A percentile compares a stretch with the other conserved stretches of the same genome.
These are phyloP conservation scores for Slavum lentiscoides DNA, from an alignment of 2,888 invertebrate species.

Conservation along the genomic window DNA sequence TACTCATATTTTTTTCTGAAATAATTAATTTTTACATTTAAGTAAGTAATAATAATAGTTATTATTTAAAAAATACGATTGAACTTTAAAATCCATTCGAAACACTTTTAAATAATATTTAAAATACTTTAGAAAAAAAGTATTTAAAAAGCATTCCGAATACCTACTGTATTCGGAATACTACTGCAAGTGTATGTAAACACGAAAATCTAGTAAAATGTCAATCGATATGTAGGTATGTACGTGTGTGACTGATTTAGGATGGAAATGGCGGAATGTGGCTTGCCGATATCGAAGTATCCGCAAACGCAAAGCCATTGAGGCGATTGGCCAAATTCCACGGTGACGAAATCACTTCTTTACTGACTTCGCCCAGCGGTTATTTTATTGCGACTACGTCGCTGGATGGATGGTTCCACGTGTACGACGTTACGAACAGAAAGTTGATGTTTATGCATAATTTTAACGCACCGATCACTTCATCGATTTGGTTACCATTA, in stretches of 20 bases:
- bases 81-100: too few species aligned
- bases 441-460: slow-evolving; percentile 67
- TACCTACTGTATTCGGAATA: too few species aligned
- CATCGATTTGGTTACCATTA: slow-evolving; percentile 42
- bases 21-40: too few species aligned
- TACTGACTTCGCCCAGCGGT: slow-evolving; percentile 71
- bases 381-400: slow-evolving; percentile 75
- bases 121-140: too few species aligned
- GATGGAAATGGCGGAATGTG: slow-evolving; percentile 86
- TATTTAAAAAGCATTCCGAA: too few species aligned
- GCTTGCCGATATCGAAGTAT: slow-evolving; percentile 70
- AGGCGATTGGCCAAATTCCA: slow-evolving; percentile 69
- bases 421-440: slow-evolving; percentile 71
- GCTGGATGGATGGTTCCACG: slow-evolving; percentile 71
- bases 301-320: slow-evolving; percentile 49
- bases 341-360: slow-evolving; percentile 73
- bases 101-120: too few species aligned
- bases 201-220: too few species aligned
- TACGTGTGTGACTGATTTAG: slow-evolving; percentile 60
- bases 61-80: too few species aligned
- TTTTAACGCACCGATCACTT: slow-evolving; percentile 59
- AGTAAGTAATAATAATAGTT: too few species aligned
- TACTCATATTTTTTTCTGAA: too few species aligned
- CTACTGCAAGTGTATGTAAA: too few species aligned
- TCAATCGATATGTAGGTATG: not conserved